Evolutionary conservation across 1,140 invertebrate species (phyloP), one percentile per base, ranked within the genome.

Genomic region (Aphelinus certus): DNA sequence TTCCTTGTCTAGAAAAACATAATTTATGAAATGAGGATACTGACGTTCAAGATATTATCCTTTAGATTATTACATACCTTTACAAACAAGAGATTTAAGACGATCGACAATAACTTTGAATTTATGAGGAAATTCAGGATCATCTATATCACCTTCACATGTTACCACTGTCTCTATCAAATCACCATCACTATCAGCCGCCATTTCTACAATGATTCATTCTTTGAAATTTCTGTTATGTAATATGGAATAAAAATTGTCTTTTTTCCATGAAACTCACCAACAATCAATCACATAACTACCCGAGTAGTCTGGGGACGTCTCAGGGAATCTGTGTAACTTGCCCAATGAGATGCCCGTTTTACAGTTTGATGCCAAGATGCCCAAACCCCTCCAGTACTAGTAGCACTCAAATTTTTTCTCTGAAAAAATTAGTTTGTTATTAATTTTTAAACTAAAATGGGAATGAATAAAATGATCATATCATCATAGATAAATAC

Each of bases 71-170:
- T 26, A 26, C 26, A 26, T 86, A 93, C 92, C 92, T 89, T 91
- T 91, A 78, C 91, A 91, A 77, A 95, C 88, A 80, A 94, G 87
- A 86, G 89, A 89, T 84, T 92, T 90, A 67, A 95, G 90, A 80
- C 89, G 89, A 81, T 90, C 88, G 71, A 94, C 89, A 81, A 95
- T 91, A 74, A 88, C 83, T 82, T 92, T 89, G 81, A 95, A 92
- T 80, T 91, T 90, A 70, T 87, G 86, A 78, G 91, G 91, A 87
- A 95, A 93, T 80, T 92, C 88, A 79, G 94, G 93, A 88, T 95
- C 94, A 81, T 90, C 89, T 78, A 94, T 91, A 86, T 95, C 91
- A 80, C 94, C 94, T 86, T 94, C 91, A 87, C 94, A 95, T 75
- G 94, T 95, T 85, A 95, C 90, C 81, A 95, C 91, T 81, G 92